These are phyloP conservation scores for Ptychodera flava DNA, from an alignment of 35 echinoderm and acorn worm genomes.

Conservation along the genomic window DNA sequence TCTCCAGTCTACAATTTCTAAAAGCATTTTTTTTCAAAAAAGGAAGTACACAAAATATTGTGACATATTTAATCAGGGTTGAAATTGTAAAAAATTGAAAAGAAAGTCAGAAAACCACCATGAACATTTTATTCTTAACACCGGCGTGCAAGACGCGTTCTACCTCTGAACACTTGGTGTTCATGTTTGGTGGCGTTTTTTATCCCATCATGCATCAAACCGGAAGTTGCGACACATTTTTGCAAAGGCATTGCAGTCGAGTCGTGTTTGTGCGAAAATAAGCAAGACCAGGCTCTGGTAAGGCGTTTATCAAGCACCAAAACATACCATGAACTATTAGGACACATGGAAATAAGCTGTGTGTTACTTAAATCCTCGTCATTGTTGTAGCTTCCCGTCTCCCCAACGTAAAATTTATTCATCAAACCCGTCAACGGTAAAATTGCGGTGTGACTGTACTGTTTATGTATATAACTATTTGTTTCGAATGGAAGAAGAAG, in stretches of 20 bases:
- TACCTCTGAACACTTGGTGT: neutral
- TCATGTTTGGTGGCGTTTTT: neutral
- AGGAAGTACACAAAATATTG: neutral
- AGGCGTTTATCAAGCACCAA: neutral
- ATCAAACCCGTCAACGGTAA: too few species aligned
- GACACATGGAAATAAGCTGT: neutral
- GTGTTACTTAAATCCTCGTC: neutral
- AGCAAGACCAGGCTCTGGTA: neutral
- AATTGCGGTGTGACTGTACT: too few species aligned
- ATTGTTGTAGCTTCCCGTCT: neutral
- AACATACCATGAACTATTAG: neutral
- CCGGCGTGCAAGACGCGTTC: neutral
- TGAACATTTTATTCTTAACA: neutral
- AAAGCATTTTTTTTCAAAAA: neutral
- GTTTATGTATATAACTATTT: too few species aligned
- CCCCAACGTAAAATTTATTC: too few species aligned
- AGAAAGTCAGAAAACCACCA: neutral
- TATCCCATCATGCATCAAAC: neutral
- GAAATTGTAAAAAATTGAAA: neutral
- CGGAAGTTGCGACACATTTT: neutral
- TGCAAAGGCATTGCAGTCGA: neutral
- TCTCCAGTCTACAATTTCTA: neutral
- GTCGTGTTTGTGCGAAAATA: neutral
- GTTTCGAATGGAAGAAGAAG: too few species aligned
- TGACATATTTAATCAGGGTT: neutral